These are phyloP conservation scores for Strongylocentrotus purpuratus DNA, from an alignment of 35 echinoderm and acorn worm genomes.

Conservation along the genomic window DNA sequence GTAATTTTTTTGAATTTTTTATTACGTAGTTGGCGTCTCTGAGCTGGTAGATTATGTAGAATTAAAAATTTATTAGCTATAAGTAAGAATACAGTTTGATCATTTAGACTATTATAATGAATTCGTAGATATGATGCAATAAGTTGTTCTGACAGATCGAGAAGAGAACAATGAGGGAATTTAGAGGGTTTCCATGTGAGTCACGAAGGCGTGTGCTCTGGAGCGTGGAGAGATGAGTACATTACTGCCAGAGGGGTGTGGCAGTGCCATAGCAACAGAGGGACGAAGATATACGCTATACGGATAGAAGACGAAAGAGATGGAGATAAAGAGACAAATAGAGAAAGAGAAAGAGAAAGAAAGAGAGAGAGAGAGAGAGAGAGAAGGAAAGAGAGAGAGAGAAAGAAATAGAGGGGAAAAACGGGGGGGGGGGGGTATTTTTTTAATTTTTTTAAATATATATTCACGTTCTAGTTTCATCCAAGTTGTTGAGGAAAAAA, in stretches of 20 bases:
- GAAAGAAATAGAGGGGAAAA: too few relatives aligned
- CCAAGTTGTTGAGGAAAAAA: too few relatives aligned
- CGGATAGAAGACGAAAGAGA: background rate
- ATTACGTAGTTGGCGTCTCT: background rate
- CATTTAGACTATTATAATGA: background rate
- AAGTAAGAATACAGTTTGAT: background rate
- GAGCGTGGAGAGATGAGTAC: background rate
- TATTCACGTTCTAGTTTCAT: too few relatives aligned
- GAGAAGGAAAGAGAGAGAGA: too few relatives aligned
- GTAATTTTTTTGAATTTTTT: too few relatives aligned
- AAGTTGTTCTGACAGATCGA: background rate
- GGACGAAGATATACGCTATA: background rate
- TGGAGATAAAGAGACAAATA: background rate
- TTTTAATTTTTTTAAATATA: too few relatives aligned
- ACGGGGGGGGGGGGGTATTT: too few relatives aligned
- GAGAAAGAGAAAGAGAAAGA: background rate
- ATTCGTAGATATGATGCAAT: background rate
- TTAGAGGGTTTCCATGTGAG: background rate
- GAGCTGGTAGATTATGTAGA: background rate
- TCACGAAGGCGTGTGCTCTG: background rate
- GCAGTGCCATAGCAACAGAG: background rate
- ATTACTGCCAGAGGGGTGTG: background rate
- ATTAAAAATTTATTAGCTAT: background rate
- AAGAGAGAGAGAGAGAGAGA: background rate
- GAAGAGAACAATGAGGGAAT: background rate